Percentiles rank a stretch among this genome's conserved stretches.
Conservation (phyloP, 2,797 vertebrate genomes). For the Macropodus opercularis region DNA sequence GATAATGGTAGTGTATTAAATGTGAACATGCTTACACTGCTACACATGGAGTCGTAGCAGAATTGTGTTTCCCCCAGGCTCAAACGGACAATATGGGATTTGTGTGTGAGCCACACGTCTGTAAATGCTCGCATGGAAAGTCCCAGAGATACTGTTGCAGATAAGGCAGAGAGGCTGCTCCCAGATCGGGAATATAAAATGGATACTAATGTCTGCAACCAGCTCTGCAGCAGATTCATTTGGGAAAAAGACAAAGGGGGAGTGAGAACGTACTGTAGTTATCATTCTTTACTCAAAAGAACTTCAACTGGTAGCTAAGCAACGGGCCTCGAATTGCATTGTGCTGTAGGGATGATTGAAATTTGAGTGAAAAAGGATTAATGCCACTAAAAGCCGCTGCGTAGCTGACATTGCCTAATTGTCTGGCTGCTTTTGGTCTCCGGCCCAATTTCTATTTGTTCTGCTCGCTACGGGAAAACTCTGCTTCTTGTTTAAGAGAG, state of each 20-base stretch:
- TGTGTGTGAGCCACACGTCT: conserved; percentile 59
- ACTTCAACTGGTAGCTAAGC: conserved; percentile 78
- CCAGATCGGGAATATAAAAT: conserved; percentile 68
- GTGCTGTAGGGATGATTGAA: conserved; percentile 72
- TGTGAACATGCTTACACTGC: conserved; percentile 62
- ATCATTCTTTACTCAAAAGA: conserved; percentile 70
- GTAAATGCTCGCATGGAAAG: conserved; percentile 54
- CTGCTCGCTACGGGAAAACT: conserved; percentile 35
- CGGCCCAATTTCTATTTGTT: conserved; percentile 49
- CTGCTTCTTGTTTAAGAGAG: conserved; percentile 27
- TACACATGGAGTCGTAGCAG: conserved; percentile 52
- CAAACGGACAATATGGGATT: conserved; percentile 43
- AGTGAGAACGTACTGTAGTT: conserved; percentile 58
- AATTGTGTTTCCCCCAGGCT: conserved; percentile 41
- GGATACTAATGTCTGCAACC: conserved; percentile 73
- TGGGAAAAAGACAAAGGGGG: conserved; percentile 14
- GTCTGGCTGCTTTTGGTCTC: conserved; percentile 48
- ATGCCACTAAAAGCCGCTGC: conserved; percentile 47
- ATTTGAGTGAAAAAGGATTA: conserved; percentile 64
- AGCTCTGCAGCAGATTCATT: conserved; percentile 69
- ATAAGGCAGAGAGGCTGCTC: conserved; percentile 55
- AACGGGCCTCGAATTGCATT: conserved; percentile 71
- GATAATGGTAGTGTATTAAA: conserved; percentile 69
- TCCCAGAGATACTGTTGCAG: conserved; percentile 56
- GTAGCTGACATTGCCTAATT: conserved; percentile 42